Percentiles rank a stretch among this genome's conserved stretches.
These are phyloP conservation scores for Corynorhinus townsendii DNA, from an alignment of 2,113 vertebrate genomes.

Conservation along the genomic window DNA sequence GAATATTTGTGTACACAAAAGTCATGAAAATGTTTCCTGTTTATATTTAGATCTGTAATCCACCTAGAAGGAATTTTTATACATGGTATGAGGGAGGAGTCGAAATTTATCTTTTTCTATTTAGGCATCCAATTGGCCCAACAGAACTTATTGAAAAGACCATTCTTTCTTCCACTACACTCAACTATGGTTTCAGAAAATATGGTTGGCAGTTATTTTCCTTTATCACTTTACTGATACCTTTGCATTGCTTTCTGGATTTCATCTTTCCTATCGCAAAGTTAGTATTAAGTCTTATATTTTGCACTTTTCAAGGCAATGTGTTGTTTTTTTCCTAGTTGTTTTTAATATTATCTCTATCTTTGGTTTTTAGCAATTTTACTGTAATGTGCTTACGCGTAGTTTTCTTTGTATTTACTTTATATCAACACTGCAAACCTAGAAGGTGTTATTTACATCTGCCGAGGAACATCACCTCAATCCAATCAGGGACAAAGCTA, in stretches of 20 bases:
- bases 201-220: not conserved
- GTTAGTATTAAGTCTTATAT: not conserved
- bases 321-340: not conserved
- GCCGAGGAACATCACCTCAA: not conserved
- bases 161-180: not conserved
- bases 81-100: not conserved
- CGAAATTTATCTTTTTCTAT: not conserved
- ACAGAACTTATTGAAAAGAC: not conserved
- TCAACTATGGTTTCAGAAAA: not conserved
- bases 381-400: not conserved
- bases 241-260: not conserved
- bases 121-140: not conserved
- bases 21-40: not conserved
- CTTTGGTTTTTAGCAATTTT: not conserved
- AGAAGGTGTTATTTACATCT: not conserved
- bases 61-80: not conserved
- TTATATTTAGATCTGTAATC: not conserved
- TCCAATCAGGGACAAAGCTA: not conserved
- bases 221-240: not conserved
- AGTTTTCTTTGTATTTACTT: not conserved
- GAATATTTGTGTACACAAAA: not conserved
- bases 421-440: not conserved
- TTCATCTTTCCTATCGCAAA: not conserved
- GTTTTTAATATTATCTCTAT: not conserved
- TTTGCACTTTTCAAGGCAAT: not conserved